phyloP scores from a whole-genome alignment of 2,113 vertebrate genomes.

The Symphodus melops region DNA sequence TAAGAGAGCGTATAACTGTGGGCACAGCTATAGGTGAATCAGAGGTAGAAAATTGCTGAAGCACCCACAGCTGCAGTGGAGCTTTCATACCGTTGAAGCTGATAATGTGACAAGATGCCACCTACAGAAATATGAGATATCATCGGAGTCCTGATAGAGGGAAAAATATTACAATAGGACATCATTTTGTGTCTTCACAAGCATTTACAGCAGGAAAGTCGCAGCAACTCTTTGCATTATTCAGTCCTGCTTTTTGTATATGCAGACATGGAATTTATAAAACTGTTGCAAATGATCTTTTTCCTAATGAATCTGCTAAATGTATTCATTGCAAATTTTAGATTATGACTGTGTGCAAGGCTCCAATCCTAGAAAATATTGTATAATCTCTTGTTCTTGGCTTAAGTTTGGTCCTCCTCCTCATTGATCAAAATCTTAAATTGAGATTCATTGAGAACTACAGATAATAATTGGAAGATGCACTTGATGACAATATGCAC shows the following conservation, averaged over 20 bases:
- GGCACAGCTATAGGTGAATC: conserved; percentile 51
- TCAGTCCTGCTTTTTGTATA: too few species aligned
- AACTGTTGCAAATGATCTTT: too few species aligned
- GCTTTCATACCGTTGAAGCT: conserved; percentile 56
- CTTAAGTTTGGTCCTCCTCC: background rate
- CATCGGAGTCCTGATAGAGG: conserved; percentile 57
- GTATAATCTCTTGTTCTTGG: background rate
- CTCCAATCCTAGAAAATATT: background rate
- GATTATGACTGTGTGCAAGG: too few species aligned
- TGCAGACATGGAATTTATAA: too few species aligned
- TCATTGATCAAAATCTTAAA: too few species aligned
- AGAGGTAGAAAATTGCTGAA: conserved; percentile 50
- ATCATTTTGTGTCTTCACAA: conserved; percentile 42
- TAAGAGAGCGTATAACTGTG: conserved; percentile 27
- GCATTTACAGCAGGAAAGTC: conserved; percentile 26
- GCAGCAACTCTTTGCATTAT: conserved; percentile 3
- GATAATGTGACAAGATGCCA: conserved; percentile 59
- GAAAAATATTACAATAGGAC: conserved; percentile 50
- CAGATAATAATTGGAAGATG: background rate
- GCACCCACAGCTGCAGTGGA: conserved; percentile 34
- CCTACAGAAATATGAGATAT: conserved; percentile 52
- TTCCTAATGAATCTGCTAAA: too few species aligned
- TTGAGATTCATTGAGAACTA: background rate
- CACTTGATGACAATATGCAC: background rate
- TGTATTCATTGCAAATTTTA: too few species aligned